A percentile compares a stretch with the other conserved stretches of the same genome.
phyloP scores from a whole-genome alignment of 2,797 vertebrate species.

The Selene dorsalis region DNA sequence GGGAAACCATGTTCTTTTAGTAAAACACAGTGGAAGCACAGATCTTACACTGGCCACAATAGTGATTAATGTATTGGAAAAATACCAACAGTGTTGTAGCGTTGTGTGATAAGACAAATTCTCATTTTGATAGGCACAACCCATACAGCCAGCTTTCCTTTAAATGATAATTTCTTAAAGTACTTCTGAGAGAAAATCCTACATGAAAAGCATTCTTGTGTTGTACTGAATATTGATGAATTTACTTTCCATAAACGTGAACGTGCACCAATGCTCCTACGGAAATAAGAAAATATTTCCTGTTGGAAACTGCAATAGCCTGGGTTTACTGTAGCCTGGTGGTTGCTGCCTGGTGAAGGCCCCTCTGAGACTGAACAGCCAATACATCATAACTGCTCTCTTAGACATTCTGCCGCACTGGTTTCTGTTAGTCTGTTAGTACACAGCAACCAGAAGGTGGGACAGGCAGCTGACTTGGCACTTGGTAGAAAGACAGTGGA shows the following conservation, averaged over 20 bases:
- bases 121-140: background rate
- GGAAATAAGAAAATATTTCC: background rate
- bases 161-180: no score
- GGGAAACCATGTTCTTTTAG: background rate
- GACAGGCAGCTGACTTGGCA: constrained; percentile 64
- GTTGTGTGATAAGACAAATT: background rate
- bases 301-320: constrained; percentile 5
- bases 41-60: background rate
- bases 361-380: background rate
- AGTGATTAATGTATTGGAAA: background rate
- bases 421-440: constrained; percentile 54
- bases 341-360: constrained; percentile 9
- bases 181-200: background rate
- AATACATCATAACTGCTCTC: constrained; percentile 14
- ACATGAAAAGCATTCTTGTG: background rate
- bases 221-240: background rate
- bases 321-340: background rate
- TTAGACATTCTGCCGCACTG: constrained; percentile 37
- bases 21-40: background rate
- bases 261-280: background rate
- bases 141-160: background rate
- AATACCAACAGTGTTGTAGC: background rate
- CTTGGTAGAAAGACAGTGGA: constrained; percentile 48
- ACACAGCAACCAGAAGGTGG: constrained; percentile 43
- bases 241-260: background rate